Conservation (phyloP, 2,888 invertebrate species). For the Zygogramma bicolorata region DNA sequence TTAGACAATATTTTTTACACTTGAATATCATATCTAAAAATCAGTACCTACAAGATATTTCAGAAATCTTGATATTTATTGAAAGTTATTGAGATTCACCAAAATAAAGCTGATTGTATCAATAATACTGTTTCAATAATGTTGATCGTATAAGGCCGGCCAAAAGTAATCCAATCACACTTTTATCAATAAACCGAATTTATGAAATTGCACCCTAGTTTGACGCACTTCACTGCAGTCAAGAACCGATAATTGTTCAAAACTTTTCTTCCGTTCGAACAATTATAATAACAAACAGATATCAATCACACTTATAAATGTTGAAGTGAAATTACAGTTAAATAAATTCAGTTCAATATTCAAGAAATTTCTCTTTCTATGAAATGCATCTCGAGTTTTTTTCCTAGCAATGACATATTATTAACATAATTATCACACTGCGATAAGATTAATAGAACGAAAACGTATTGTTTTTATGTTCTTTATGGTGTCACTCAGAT, state of each 20-base stretch:
- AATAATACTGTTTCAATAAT: too few species aligned
- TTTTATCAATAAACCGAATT: too few species aligned
- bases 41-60: too few species aligned
- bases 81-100: too few species aligned
- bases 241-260: background rate
- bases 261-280: background rate
- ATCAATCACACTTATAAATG: background rate
- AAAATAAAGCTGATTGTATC: too few species aligned
- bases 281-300: background rate
- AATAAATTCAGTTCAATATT: background rate
- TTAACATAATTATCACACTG: slow-evolving; percentile 16
- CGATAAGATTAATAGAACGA: slow-evolving; percentile 26
- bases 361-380: slow-evolving; percentile 27
- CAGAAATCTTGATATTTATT: too few species aligned
- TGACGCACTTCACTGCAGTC: background rate
- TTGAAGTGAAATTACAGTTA: slow-evolving; percentile 3
- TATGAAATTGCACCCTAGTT: too few species aligned
- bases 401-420: slow-evolving; percentile 10
- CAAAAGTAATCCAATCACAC: too few species aligned
- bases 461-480: slow-evolving; percentile 25
- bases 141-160: too few species aligned
- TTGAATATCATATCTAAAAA: too few species aligned
- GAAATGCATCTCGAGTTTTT: background rate
- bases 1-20: too few species aligned
- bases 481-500: background rate